These are phyloP conservation scores for Nothocercus nigrocapillus DNA, from an alignment of 2,113 vertebrate genomes.

Conservation along the genomic window DNA sequence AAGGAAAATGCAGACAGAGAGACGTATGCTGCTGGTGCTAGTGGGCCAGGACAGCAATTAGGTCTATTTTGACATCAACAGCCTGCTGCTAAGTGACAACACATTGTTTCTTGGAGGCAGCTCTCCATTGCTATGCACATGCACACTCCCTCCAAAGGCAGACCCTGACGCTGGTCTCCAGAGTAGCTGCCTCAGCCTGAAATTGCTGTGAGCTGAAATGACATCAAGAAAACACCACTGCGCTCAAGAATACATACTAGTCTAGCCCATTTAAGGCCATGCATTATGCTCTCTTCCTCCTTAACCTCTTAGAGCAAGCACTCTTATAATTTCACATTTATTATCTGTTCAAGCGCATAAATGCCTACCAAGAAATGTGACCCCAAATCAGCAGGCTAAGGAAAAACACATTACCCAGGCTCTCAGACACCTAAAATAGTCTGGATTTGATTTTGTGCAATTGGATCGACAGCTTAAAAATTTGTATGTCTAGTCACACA, in stretches of 20 bases:
- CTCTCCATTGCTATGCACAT: neutral
- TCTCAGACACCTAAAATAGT: neutral
- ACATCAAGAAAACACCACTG: neutral
- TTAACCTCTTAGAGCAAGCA: neutral
- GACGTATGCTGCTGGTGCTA: neutral
- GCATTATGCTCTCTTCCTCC: neutral
- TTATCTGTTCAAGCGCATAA: neutral
- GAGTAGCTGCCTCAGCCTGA: neutral
- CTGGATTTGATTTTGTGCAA: neutral
- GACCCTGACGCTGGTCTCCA: neutral
- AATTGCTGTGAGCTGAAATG: neutral
- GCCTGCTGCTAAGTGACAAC: conserved; percentile 3
- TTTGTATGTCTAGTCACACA: neutral
- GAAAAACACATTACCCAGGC: neutral
- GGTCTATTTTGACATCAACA: neutral
- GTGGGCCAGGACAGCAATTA: neutral
- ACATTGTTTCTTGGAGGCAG: neutral
- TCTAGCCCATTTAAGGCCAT: neutral
- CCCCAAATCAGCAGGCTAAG: neutral
- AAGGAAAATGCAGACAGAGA: neutral
- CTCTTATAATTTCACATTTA: neutral
- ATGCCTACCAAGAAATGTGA: neutral
- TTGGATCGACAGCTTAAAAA: neutral
- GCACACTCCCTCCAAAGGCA: neutral
- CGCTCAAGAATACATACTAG: neutral